These are phyloP conservation scores for Pantherophis alleghaniensis DNA, from an alignment of 2,797 vertebrate genomes.

Conservation along the genomic window DNA sequence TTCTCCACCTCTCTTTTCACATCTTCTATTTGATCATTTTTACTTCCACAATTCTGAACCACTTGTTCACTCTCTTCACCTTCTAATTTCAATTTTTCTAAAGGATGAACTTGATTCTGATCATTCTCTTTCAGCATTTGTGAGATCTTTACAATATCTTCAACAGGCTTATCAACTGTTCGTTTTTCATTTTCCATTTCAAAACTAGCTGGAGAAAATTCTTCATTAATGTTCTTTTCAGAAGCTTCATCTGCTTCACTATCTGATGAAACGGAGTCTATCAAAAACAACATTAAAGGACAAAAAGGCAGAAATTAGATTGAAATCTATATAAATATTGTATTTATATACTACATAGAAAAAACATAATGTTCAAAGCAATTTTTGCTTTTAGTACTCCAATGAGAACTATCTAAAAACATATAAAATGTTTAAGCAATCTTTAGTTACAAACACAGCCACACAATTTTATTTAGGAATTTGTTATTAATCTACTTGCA, in stretches of 20 bases:
- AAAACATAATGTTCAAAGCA: background rate
- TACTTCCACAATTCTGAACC: conserved; percentile 71
- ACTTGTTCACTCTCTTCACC: conserved; percentile 72
- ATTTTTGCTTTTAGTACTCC: background rate
- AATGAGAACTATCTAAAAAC: background rate
- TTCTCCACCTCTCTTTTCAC: conserved; percentile 75
- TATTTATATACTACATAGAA: background rate
- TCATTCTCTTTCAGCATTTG: conserved; percentile 71
- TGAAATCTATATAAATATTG: background rate
- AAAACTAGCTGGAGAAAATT: conserved; percentile 72
- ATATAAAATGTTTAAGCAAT: background rate
- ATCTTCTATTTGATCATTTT: conserved; percentile 70
- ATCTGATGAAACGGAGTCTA: conserved; percentile 91
- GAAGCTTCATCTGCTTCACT: conserved; percentile 86
- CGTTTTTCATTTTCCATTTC: conserved; percentile 74
- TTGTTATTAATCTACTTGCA: too few species aligned
- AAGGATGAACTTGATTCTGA: conserved; percentile 66
- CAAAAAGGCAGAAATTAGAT: conserved; percentile 5
- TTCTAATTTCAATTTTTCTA: conserved; percentile 73
- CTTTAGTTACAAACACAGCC: background rate
- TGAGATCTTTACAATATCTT: conserved; percentile 74
- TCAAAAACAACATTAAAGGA: conserved; percentile 18
- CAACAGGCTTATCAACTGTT: conserved; percentile 64
- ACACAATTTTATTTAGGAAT: background rate
- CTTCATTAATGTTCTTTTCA: conserved; percentile 83